Percentiles rank a stretch among this genome's conserved stretches.
These are phyloP conservation scores for Dorcus parallelipipedus DNA, from an alignment of 2,888 invertebrate genomes.

Conservation along the genomic window DNA sequence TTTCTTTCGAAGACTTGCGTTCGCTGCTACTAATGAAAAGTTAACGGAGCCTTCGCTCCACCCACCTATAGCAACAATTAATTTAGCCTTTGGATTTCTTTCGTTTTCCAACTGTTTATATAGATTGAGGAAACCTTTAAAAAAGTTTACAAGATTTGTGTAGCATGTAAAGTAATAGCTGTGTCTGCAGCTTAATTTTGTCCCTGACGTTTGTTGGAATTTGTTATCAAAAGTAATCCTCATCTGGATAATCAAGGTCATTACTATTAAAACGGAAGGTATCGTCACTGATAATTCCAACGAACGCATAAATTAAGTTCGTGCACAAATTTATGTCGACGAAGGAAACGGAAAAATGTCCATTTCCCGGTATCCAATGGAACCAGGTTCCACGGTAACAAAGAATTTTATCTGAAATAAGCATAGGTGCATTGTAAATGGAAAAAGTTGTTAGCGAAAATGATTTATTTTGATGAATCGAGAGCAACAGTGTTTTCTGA, in stretches of 20 bases:
- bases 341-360: slow-evolving; percentile 62
- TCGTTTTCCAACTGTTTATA: neutral
- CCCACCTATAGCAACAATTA: slow-evolving; percentile 58
- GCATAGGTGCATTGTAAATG: no score
- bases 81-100: neutral
- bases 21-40: slow-evolving; percentile 48
- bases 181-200: no score
- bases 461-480: no score
- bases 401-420: no score
- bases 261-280: slow-evolving; percentile 35
- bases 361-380: slow-evolving; percentile 60
- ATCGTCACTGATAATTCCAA: slow-evolving; percentile 56
- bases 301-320: slow-evolving; percentile 70
- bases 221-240: no score
- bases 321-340: slow-evolving; percentile 69
- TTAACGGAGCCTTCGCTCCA: slow-evolving; percentile 56
- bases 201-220: no score
- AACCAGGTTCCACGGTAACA: slow-evolving; percentile 79
- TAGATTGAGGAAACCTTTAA: no score
- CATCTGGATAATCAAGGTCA: no score
- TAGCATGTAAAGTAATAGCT: no score
- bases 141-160: no score
- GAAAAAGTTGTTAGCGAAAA: no score
- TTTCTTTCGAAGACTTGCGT: slow-evolving; percentile 45
- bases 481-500: no score